Conservation (phyloP, 2,888 invertebrate species). For the Drepana falcataria region DNA sequence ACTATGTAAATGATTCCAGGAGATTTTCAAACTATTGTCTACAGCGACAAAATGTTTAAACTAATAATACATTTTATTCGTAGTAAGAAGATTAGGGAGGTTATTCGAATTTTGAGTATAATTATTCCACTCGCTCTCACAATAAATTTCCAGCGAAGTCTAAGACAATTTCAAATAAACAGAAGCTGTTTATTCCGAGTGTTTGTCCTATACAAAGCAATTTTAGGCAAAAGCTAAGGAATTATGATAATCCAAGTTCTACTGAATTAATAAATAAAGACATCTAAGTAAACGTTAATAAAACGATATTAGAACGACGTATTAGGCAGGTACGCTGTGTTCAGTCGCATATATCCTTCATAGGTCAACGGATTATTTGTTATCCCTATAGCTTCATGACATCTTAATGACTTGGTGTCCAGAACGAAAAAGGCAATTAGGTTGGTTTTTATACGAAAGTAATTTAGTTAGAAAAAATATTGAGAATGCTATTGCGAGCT, state of each 20-base stretch:
- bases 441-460: too few species aligned
- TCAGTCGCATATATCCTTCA: too few species aligned
- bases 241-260: slow-evolving; percentile 38
- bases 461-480: too few species aligned
- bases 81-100: too few species aligned
- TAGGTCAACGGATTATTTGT: slow-evolving; percentile 10
- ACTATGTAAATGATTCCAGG: slow-evolving; percentile 48
- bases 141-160: slow-evolving; percentile 16
- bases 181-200: slow-evolving; percentile 28
- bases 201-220: slow-evolving; percentile 32
- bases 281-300: slow-evolving; percentile 20
- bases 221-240: slow-evolving; percentile 31
- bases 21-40: slow-evolving; percentile 14
- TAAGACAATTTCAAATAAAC: slow-evolving; percentile 24
- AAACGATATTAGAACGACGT: slow-evolving; percentile 15
- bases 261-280: slow-evolving; percentile 38
- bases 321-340: slow-evolving; percentile 16
- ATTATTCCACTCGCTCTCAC: slow-evolving; percentile 3
- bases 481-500: too few species aligned
- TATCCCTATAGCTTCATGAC: slow-evolving; percentile 20
- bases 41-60: slow-evolving; percentile 3
- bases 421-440: slow-evolving; percentile 2
- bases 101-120: not conserved
- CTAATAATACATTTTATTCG: not conserved
- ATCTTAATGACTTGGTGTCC: slow-evolving; percentile 24